These are phyloP conservation scores for Drosophila kikkawai DNA, from an alignment of 1,140 invertebrate species.

Conservation along the genomic window DNA sequence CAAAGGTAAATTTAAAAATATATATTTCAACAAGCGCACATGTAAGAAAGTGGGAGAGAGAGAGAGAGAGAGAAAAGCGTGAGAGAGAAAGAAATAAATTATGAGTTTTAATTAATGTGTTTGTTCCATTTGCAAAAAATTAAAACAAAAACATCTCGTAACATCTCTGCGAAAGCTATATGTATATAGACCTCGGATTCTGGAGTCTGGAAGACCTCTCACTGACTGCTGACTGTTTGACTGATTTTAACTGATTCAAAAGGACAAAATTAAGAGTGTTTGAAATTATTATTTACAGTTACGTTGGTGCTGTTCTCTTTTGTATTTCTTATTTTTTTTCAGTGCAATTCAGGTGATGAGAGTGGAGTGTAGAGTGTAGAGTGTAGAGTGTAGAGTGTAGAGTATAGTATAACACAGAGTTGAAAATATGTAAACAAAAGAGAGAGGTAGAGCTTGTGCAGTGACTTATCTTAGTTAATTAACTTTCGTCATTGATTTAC, in stretches of 20 bases:
- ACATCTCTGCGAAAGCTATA: not conserved
- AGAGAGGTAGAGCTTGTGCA: conserved; percentile 8
- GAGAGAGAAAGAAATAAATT: conserved; percentile 69
- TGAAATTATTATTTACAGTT: conserved; percentile 46
- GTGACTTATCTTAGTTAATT: conserved; percentile 20
- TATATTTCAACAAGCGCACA: conserved; percentile 75
- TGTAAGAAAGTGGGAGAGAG: conserved; percentile 72
- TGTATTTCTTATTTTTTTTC: not conserved
- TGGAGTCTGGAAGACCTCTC: not conserved
- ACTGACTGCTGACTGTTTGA: conserved; percentile 31
- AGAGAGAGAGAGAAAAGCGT: conserved; percentile 69
- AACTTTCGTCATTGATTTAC: conserved; percentile 19
- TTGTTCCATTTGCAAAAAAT: conserved; percentile 32
- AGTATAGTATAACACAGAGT: not conserved
- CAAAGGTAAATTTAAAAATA: conserved; percentile 42
- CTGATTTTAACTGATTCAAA: conserved; percentile 71
- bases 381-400: not conserved
- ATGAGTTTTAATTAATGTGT: conserved; percentile 64
- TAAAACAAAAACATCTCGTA: conserved; percentile 2
- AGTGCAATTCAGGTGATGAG: conserved; percentile 31
- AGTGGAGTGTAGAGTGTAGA: not conserved
- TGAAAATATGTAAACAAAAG: not conserved
- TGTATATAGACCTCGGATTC: conserved; percentile 9
- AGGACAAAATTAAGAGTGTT: conserved; percentile 18
- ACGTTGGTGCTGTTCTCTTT: conserved; percentile 19